phyloP scores from a whole-genome alignment of 2,888 invertebrate genomes.

The Slavum lentiscoides region DNA sequence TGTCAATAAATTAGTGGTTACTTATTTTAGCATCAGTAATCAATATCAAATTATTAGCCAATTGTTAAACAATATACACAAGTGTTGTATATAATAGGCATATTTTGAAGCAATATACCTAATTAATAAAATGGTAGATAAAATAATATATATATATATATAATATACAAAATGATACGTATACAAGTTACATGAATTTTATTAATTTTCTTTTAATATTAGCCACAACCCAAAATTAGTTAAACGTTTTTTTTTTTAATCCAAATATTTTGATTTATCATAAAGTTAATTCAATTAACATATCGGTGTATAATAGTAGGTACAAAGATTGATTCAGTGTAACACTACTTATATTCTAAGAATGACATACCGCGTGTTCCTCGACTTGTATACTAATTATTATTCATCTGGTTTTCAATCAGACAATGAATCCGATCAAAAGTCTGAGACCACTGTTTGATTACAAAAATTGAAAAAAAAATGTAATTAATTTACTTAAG shows the following conservation, averaged over 20 bases:
- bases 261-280: constrained; percentile 3
- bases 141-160: background rate
- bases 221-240: background rate
- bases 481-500: no score
- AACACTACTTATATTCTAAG: constrained; percentile 18
- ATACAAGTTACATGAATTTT: constrained; percentile 34
- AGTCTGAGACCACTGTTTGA: no score
- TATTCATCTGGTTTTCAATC: no score
- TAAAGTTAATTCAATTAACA: constrained; percentile 13
- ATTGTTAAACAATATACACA: constrained; percentile 49
- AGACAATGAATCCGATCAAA: no score
- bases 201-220: constrained; percentile 25
- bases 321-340: constrained; percentile 9
- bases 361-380: constrained; percentile 4
- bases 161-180: constrained; percentile 2
- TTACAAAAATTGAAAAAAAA: no score
- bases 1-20: constrained; percentile 50
- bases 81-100: constrained; percentile 33
- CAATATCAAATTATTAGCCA: constrained; percentile 42
- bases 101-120: constrained; percentile 33
- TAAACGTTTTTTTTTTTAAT: background rate
- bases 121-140: constrained; percentile 40
- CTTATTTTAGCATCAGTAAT: constrained; percentile 40
- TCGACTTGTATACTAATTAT: no score
- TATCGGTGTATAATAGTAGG: background rate